These are phyloP conservation scores for Cryptus armator DNA, from an alignment of 2,888 invertebrate genomes.

Conservation along the genomic window DNA sequence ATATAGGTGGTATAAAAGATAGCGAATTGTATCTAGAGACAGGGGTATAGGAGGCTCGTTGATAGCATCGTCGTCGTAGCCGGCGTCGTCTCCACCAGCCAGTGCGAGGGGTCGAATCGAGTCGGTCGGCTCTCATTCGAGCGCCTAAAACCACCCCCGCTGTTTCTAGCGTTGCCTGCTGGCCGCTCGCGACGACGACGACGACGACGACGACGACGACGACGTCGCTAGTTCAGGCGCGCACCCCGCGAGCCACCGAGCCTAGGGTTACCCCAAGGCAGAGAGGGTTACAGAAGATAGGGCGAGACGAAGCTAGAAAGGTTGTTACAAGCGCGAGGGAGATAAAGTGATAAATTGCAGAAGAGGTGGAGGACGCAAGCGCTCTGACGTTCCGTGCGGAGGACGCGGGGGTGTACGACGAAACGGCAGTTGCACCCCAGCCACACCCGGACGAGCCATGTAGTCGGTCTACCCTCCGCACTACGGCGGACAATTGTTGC, in stretches of 20 bases:
- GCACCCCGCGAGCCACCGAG: slow-evolving; percentile 4
- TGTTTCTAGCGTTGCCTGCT: slow-evolving; percentile 34
- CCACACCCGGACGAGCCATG: slow-evolving; percentile 85
- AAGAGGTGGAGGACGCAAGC: slow-evolving; percentile 68
- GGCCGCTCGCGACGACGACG: slow-evolving; percentile 10
- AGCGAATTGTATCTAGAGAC: slow-evolving; percentile 42
- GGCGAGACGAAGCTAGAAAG: slow-evolving; percentile 73
- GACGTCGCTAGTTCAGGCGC: slow-evolving; percentile 47
- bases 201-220: slow-evolving; percentile 25
- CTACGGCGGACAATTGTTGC: slow-evolving; percentile 85
- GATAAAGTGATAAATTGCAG: slow-evolving; percentile 47
- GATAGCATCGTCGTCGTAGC: slow-evolving; percentile 37
- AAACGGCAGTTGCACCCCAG: slow-evolving; percentile 81
- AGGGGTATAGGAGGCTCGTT: slow-evolving; percentile 27
- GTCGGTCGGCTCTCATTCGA: slow-evolving; percentile 31
- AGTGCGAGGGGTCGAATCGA: slow-evolving; percentile 51
- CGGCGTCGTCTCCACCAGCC: slow-evolving; percentile 37
- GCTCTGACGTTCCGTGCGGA: slow-evolving; percentile 61
- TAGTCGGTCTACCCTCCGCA: slow-evolving; percentile 85
- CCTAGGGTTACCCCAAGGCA: not conserved
- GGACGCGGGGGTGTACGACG: slow-evolving; percentile 70
- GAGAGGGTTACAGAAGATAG: slow-evolving; percentile 28
- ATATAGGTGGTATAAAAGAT: not conserved
- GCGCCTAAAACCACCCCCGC: slow-evolving; percentile 42
- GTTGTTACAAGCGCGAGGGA: slow-evolving; percentile 58